Evolutionary conservation across 2,888 invertebrate species (phyloP), one percentile per base, ranked within the genome.

Genomic region (Cynaeus angustus): DNA sequence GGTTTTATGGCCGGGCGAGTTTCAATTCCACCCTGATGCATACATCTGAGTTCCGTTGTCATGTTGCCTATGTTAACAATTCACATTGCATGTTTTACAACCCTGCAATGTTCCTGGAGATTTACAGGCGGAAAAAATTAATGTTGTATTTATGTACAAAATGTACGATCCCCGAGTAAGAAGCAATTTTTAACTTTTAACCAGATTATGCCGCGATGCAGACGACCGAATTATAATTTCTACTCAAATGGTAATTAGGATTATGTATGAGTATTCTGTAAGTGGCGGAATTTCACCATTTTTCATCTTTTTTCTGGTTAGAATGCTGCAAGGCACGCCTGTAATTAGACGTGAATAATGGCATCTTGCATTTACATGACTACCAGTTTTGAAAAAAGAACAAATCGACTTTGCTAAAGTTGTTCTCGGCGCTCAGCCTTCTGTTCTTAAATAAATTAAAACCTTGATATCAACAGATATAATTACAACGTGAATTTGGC

Each of bases 291-390:
- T 64, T 53, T 41, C 14, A 9, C 21, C 61, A 50, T 61, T 52
- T 64, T 64, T 64, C 52, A 64, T 28, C 14, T 43, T 41, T 41
- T 41, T 52, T 64, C 41, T 33, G 41, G 21, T 21, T 37, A n/a
- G 38, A 58, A 45, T 45, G 48, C 56, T 62, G 38, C 64, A 41
- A 52, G 33, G 52, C 41, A 37, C 53, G 43, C 30, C 53, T 26
- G 64, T 64, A 64, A 64, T 64, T 64, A 64, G 64, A 48, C 53
- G 43, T 64, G 64, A 64, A 43, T 64, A 64, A 64, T 52, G 64
- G 64, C 64, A 10, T 64, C 52, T 14, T 64, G 43, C 64, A 64
- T 64, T 64, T 64, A 52, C 64, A 64, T 64, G 64, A 41, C 64
- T 52, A 21, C 46, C 48, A 38, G 16, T 13, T 13, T 37, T 14